Percentiles rank a stretch among this genome's conserved stretches.
phyloP scores from a whole-genome alignment of 2,888 invertebrate genomes.

The Drosophila mimica region DNA sequence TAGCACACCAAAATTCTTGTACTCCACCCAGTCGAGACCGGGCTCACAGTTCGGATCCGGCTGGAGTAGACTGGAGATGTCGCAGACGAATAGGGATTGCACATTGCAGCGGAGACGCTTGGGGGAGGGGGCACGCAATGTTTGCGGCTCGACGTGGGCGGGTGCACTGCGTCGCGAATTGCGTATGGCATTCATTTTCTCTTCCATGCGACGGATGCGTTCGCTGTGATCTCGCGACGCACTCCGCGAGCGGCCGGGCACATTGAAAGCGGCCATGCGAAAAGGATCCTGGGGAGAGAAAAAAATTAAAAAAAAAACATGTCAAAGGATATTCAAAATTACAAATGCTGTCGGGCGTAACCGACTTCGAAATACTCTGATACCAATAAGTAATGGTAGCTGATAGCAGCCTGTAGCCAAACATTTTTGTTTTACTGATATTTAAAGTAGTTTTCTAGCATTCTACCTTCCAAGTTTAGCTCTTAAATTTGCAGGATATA shows the following conservation, averaged over 20 bases:
- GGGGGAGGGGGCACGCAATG: conserved; percentile 84
- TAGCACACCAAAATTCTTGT: conserved; percentile 88
- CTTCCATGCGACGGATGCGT: conserved; percentile 88
- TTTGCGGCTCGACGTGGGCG: conserved; percentile 57
- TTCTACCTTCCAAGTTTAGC: too few relatives aligned
- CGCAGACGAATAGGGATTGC: conserved; percentile 93
- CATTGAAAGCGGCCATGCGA: conserved; percentile 87
- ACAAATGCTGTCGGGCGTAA: not conserved
- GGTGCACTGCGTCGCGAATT: conserved; percentile 82
- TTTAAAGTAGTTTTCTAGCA: not conserved
- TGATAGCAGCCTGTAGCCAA: not conserved
- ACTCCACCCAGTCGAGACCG: conserved; percentile 84
- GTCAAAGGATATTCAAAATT: not conserved
- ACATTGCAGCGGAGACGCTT: conserved; percentile 89
- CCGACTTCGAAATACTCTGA: not conserved
- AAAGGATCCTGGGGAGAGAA: conserved; percentile 83
- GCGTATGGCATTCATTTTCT: conserved; percentile 86
- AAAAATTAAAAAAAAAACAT: not conserved
- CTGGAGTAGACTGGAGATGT: conserved; percentile 89
- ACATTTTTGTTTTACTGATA: not conserved
- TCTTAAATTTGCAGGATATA: too few relatives aligned
- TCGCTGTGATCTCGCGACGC: conserved; percentile 88
- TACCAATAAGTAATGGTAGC: not conserved
- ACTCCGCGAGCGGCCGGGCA: conserved; percentile 81
- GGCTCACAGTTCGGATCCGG: conserved; percentile 86